Evolutionary conservation across 1,140 invertebrate species (phyloP), one percentile per base, ranked within the genome.

Genomic region (Globodera rostochiensis): DNA sequence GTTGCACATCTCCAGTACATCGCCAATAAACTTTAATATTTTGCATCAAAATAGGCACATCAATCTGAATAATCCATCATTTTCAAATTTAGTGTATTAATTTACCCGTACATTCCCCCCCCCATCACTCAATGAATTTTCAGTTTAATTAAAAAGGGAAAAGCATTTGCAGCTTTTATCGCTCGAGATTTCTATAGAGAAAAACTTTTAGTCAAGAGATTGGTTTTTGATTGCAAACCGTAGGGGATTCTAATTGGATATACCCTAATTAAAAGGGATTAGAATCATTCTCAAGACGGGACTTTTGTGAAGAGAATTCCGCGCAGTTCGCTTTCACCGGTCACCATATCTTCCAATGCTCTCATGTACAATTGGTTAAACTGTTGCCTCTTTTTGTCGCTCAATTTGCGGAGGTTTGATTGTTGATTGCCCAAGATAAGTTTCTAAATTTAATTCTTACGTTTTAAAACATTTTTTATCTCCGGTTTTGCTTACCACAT

Each of bases 331-430:
- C 75, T 73, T 15, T 84, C 67, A 19, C 57, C 64, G n/a, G 53
- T n/a, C 6, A 87, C n/a, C 77, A 84, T 11, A 21, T 69, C 67
- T 36, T 49, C 21, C 19, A 85, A 53, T 25, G 71, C 87, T 50
- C 80, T 76, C 19, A 13, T 66, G 60, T 87, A 86, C 45, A 86
- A 57, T n/a, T 70, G 21, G 11, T 15, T 70, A 9, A 86, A 69
- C 71, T 88, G 85, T 46, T 67, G 47, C 1, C 66, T 57, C 75
- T 88, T 88, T 71, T 86, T 86, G 15, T 71, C 82, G 66, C 86
- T 80, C 74, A 86, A 71, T 49, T 82, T 45, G 19, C 85, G 84
- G 50, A 76, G 9, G 50, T 79, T 64, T 5, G 73, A 49, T 8
- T 60, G n/a, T 66, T 71, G 53, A 57, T 25, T 50, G 73, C 74